phyloP scores from a whole-genome alignment of 1,140 invertebrate species.

The Araneus ventricosus region DNA sequence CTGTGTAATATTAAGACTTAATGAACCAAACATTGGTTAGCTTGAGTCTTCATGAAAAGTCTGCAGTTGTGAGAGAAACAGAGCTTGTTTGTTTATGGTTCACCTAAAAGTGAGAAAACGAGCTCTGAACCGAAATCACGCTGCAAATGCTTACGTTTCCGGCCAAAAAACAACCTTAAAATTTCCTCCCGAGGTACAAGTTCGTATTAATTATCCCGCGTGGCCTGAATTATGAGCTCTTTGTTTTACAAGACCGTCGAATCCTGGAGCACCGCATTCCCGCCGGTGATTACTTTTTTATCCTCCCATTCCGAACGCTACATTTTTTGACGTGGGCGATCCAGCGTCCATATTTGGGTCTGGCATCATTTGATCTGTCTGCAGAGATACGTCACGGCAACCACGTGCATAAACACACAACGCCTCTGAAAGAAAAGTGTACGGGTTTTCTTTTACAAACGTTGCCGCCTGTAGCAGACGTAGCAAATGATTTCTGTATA shows the following conservation, averaged over 20 bases:
- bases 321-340: slow-evolving; percentile 58
- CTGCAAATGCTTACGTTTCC: too few relatives aligned
- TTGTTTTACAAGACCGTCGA: neutral
- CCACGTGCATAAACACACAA: slow-evolving; percentile 71
- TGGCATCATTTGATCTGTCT: slow-evolving; percentile 74
- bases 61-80: too few relatives aligned
- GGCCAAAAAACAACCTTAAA: too few relatives aligned
- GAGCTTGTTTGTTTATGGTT: too few relatives aligned
- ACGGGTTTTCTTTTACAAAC: neutral
- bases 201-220: neutral
- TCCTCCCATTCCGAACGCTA: neutral
- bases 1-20: too few relatives aligned
- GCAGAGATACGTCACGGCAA: slow-evolving; percentile 51
- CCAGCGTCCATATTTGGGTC: slow-evolving; percentile 67
- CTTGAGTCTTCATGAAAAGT: too few relatives aligned
- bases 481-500: neutral
- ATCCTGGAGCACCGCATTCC: slow-evolving; percentile 12
- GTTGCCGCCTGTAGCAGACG: neutral
- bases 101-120: too few relatives aligned
- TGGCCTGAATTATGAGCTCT: neutral
- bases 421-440: slow-evolving; percentile 7
- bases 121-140: too few relatives aligned
- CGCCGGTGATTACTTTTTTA: neutral
- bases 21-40: too few relatives aligned
- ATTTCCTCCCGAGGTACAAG: neutral